These are phyloP conservation scores for Bombus confusus DNA, from an alignment of 1,140 invertebrate genomes.

Conservation along the genomic window DNA sequence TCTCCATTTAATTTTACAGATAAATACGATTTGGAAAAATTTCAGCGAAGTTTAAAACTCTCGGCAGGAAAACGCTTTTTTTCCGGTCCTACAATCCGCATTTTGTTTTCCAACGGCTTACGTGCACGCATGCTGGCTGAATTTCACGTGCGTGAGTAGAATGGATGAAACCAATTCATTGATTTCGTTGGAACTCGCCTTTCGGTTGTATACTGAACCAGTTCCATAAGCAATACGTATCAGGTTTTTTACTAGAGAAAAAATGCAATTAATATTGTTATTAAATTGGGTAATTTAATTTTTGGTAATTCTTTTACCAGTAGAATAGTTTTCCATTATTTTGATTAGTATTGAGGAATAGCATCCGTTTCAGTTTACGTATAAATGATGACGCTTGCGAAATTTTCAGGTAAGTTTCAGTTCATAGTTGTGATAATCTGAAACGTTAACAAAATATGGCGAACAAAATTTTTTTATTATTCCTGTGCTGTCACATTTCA, in stretches of 20 bases:
- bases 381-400: neutral
- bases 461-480: too few species aligned
- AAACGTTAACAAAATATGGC: too few species aligned
- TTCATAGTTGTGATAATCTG: too few species aligned
- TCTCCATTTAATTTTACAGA: neutral
- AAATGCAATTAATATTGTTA: neutral
- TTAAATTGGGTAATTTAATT: too few species aligned
- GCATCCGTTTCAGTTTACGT: neutral
- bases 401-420: neutral
- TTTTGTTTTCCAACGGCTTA: neutral
- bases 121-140: neutral
- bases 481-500: neutral
- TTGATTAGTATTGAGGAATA: too few species aligned
- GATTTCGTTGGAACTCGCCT: neutral
- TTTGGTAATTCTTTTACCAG: too few species aligned
- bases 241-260: too few species aligned
- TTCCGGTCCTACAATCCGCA: neutral
- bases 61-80: neutral
- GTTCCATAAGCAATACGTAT: neutral
- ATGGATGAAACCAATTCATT: neutral
- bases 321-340: neutral
- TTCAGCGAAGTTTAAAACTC: neutral
- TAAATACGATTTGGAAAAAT: constrained; percentile 5
- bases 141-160: neutral
- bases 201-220: neutral